Conservation (phyloP, 1,140 invertebrate species). For the Bombus polaris region DNA sequence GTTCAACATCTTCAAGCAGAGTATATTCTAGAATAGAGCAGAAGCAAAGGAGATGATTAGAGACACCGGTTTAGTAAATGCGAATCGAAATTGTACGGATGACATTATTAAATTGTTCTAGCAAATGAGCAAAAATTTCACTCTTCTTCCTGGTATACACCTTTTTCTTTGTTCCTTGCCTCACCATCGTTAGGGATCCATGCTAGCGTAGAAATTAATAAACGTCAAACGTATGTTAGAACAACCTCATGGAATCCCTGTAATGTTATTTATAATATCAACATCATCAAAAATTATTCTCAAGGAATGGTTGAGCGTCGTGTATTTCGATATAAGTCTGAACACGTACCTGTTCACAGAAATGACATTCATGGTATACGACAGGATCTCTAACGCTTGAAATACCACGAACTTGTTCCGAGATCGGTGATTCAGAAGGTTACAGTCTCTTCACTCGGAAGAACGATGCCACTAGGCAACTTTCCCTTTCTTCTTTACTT, state of each 20-base stretch:
- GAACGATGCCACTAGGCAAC: slow-evolving; percentile 36
- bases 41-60: background rate
- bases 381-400: slow-evolving; percentile 11
- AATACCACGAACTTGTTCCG: slow-evolving; percentile 43
- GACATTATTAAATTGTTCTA: slow-evolving; percentile 47
- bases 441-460: slow-evolving; percentile 39
- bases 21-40: background rate
- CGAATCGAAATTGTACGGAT: slow-evolving; percentile 15
- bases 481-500: slow-evolving; percentile 53
- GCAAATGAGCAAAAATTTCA: background rate
- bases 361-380: background rate
- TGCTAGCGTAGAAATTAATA: background rate
- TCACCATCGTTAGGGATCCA: background rate
- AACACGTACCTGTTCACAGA: background rate
- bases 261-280: background rate
- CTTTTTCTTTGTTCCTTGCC: background rate
- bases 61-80: background rate
- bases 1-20: background rate
- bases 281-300: background rate
- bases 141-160: background rate
- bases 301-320: background rate
- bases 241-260: background rate
- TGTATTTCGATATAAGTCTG: background rate
- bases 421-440: slow-evolving; percentile 40
- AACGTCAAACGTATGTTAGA: background rate